phyloP scores from a whole-genome alignment of 2,888 invertebrate species.

The Lasiommata megera region DNA sequence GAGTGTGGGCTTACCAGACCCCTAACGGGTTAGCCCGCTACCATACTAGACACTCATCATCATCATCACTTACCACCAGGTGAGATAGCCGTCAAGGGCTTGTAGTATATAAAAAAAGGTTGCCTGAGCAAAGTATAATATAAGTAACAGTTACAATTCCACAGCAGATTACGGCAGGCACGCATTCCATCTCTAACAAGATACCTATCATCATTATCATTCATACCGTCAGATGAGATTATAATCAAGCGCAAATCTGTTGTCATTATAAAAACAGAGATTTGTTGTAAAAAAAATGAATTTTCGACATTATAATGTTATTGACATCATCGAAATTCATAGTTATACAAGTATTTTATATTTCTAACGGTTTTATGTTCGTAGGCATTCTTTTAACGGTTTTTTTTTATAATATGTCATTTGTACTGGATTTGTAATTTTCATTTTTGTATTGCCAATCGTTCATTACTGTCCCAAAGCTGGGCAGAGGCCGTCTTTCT shows the following conservation, averaged over 20 bases:
- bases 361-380: neutral
- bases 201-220: conserved; percentile 9
- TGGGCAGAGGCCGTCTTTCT: no score
- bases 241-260: conserved; percentile 13
- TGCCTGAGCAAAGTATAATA: neutral
- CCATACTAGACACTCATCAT: no score
- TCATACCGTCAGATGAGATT: conserved; percentile 8
- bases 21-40: no score
- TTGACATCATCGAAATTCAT: neutral
- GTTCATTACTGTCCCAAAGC: no score
- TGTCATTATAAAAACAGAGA: conserved; percentile 4
- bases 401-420: neutral
- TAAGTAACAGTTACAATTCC: neutral
- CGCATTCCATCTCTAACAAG: conserved; percentile 8
- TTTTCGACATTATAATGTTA: neutral
- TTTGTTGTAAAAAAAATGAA: neutral
- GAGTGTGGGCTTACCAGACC: no score
- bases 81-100: no score
- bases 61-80: no score
- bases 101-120: no score
- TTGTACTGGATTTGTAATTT: neutral
- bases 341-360: neutral
- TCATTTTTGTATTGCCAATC: neutral
- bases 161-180: neutral
- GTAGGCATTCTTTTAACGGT: neutral